Percentiles rank a stretch among this genome's conserved stretches.
Conservation (phyloP, 1,140 invertebrate species). For the Diprion similis region DNA sequence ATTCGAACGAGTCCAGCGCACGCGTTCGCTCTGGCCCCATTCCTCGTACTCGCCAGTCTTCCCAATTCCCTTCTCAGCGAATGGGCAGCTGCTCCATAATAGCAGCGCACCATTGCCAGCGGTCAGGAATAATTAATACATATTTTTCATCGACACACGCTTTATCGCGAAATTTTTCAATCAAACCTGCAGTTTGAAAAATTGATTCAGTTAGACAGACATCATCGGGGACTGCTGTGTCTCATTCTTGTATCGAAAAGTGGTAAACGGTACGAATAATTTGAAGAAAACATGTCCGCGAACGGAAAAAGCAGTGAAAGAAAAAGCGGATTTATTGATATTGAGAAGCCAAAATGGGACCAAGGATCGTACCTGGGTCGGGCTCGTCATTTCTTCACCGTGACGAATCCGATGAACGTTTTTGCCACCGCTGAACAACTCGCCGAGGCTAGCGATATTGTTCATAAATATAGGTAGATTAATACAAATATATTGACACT, state of each 20-base stretch:
- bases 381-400: slow-evolving; percentile 87
- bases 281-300: not conserved
- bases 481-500: slow-evolving; percentile 19
- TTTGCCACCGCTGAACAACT: slow-evolving; percentile 73
- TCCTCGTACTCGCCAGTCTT: not conserved
- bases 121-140: not conserved
- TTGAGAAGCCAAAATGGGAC: slow-evolving; percentile 87
- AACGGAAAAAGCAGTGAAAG: not conserved
- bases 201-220: not conserved
- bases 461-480: slow-evolving; percentile 76
- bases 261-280: not conserved
- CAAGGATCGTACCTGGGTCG: slow-evolving; percentile 86
- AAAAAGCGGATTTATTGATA: slow-evolving; percentile 62
- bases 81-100: not conserved
- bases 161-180: not conserved
- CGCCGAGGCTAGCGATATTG: slow-evolving; percentile 76
- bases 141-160: not conserved
- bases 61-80: not conserved
- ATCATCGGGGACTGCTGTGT: not conserved
- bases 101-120: not conserved
- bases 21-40: not conserved
- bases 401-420: slow-evolving; percentile 90
- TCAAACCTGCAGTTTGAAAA: too few species aligned
- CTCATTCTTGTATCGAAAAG: not conserved
- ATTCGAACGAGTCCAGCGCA: slow-evolving; percentile 6